Evolutionary conservation across 1,140 invertebrate species (phyloP).

Genomic region (Ooceraea biroi): DNA sequence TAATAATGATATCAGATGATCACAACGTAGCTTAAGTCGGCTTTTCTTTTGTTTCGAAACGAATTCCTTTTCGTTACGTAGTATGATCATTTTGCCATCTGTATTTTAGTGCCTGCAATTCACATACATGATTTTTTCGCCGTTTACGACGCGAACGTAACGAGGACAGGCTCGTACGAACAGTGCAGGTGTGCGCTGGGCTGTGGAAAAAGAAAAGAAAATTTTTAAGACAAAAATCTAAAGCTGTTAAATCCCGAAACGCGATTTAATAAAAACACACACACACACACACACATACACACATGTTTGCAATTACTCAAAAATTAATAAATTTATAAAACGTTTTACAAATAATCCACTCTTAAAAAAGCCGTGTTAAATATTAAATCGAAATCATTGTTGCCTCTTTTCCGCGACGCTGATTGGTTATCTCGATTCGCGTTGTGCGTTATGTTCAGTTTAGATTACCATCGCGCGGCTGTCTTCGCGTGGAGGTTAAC

Average conservation of each 20-base stretch:
- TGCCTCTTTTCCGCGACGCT: no score
- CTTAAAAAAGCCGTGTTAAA: no score
- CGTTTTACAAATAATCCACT: no score
- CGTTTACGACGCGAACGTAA: slow-evolving; percentile 85
- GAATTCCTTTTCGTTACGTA: slow-evolving; percentile 51
- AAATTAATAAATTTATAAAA: no score
- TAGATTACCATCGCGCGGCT: no score
- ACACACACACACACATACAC: background rate
- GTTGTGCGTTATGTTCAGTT: no score
- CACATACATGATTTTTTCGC: slow-evolving; percentile 79
- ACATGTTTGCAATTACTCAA: background rate
- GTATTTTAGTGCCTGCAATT: slow-evolving; percentile 80
- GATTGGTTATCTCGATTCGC: no score
- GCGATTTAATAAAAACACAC: slow-evolving; percentile 3
- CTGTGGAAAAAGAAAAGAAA: slow-evolving; percentile 75
- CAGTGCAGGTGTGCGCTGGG: slow-evolving; percentile 83
- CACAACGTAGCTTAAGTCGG: slow-evolving; percentile 53
- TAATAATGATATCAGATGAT: slow-evolving; percentile 33
- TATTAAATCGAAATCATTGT: no score
- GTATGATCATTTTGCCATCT: slow-evolving; percentile 61
- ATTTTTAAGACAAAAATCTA: background rate
- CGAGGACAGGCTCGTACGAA: slow-evolving; percentile 85
- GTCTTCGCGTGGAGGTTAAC: no score
- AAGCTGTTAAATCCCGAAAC: background rate
- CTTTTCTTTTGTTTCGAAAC: slow-evolving; percentile 2